These are phyloP conservation scores for Coendou prehensilis DNA, from an alignment of 2,797 vertebrate genomes.

Conservation along the genomic window DNA sequence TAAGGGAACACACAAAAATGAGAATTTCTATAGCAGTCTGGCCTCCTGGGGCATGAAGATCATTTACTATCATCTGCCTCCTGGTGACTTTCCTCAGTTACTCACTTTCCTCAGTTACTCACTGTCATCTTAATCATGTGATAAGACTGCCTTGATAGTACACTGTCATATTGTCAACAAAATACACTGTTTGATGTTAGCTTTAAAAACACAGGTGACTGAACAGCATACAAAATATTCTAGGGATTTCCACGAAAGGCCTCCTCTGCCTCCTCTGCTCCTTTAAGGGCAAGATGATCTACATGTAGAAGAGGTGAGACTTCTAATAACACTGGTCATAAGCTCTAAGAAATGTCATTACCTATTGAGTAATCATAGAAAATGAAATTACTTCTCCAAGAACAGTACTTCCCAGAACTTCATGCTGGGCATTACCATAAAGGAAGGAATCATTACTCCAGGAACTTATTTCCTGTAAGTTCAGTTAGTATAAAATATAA, in stretches of 20 bases:
- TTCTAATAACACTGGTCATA: not conserved
- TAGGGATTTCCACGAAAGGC: not conserved
- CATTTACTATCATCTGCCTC: not conserved
- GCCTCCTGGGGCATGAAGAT: not conserved
- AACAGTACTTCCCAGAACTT: slow-evolving; percentile 38
- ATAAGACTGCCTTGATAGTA: not conserved
- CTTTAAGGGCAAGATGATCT: not conserved
- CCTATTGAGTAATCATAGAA: not conserved
- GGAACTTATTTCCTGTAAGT: slow-evolving; percentile 9
- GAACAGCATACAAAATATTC: not conserved
- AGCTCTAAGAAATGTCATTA: not conserved
- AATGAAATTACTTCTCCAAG: slow-evolving; percentile 47
- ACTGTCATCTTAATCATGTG: not conserved
- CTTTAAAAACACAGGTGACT: slow-evolving; percentile 22
- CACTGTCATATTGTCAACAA: not conserved
- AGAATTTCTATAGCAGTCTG: not conserved
- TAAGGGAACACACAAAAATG: not conserved
- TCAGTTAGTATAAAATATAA: slow-evolving; percentile 11
- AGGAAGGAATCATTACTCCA: slow-evolving; percentile 1
- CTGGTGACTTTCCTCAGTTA: not conserved
- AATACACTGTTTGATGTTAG: not conserved
- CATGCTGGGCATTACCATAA: slow-evolving; percentile 13
- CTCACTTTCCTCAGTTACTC: not conserved
- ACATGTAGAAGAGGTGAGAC: not conserved
- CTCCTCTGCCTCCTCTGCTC: not conserved